Evolutionary conservation across 2,113 vertebrate species (phyloP).

Genomic region (Lepisosteus osseus): DNA sequence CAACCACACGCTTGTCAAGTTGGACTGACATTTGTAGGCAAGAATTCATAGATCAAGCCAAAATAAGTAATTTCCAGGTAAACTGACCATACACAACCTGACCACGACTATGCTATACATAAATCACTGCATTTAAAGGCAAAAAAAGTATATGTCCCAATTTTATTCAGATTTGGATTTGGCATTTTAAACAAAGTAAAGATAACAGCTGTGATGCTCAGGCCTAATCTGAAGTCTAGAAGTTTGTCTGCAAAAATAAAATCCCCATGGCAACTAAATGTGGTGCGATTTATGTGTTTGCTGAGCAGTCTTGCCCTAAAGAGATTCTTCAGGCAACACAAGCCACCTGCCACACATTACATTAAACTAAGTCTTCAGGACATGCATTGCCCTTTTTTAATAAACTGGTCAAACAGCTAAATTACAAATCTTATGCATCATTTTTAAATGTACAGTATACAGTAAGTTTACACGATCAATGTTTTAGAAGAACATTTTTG

Average conservation of each 20-base stretch:
- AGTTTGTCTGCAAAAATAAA: slow-evolving; percentile 80
- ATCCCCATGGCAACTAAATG: slow-evolving; percentile 87
- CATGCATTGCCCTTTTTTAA: slow-evolving; percentile 49
- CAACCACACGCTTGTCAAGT: not conserved
- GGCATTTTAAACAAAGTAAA: slow-evolving; percentile 52
- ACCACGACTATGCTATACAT: not conserved
- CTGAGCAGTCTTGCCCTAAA: slow-evolving; percentile 83
- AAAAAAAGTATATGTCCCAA: not conserved
- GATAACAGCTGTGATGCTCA: slow-evolving; percentile 78
- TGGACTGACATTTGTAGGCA: not conserved
- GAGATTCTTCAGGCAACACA: slow-evolving; percentile 84
- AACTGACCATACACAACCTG: not conserved
- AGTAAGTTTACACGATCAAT: too few species aligned
- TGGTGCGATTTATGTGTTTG: slow-evolving; percentile 86
- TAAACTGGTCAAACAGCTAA: slow-evolving; percentile 9
- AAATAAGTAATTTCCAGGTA: not conserved
- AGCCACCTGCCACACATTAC: slow-evolving; percentile 83
- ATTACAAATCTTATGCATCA: too few species aligned
- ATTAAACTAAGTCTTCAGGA: slow-evolving; percentile 80
- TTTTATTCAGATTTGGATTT: slow-evolving; percentile 68
- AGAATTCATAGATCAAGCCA: not conserved
- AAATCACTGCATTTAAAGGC: not conserved
- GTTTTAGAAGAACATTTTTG: too few species aligned
- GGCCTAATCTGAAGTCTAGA: slow-evolving; percentile 76
- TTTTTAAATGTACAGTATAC: too few species aligned